These are phyloP conservation scores for Prosapia bicincta DNA, from an alignment of 2,888 invertebrate species.

Conservation along the genomic window DNA sequence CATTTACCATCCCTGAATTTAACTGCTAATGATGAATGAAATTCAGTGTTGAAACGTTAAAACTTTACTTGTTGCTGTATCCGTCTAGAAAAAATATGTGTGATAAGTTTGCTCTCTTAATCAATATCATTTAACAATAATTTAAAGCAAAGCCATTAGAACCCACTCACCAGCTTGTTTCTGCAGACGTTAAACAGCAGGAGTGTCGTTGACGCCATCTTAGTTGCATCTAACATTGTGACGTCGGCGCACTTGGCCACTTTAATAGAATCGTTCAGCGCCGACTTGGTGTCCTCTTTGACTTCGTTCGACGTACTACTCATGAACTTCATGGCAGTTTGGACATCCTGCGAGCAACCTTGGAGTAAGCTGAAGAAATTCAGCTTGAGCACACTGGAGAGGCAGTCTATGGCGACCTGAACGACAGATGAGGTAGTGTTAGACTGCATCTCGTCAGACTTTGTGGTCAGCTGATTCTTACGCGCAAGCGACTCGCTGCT, in stretches of 20 bases:
- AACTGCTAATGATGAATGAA: no score
- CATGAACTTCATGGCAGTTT: not conserved
- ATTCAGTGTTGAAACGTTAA: no score
- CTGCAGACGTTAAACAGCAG: not conserved
- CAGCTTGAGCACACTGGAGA: not conserved
- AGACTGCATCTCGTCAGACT: not conserved
- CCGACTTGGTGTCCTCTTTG: not conserved
- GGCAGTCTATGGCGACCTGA: not conserved
- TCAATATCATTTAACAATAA: no score
- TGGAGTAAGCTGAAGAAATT: not conserved
- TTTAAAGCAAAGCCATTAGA: no score
- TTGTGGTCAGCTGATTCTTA: not conserved
- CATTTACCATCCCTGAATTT: no score
- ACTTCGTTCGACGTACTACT: not conserved
- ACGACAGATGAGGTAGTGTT: not conserved
- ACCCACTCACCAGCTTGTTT: not conserved
- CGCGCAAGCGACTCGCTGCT: not conserved
- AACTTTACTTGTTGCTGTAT: no score
- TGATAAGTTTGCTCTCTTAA: no score
- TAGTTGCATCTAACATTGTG: not conserved
- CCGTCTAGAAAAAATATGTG: no score
- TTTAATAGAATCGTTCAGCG: not conserved
- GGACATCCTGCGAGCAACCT: not conserved
- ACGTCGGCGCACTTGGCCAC: not conserved
- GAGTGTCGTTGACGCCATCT: not conserved